These are phyloP conservation scores for Dicyrtomina minuta DNA, from an alignment of 2,888 invertebrate species.

Conservation along the genomic window DNA sequence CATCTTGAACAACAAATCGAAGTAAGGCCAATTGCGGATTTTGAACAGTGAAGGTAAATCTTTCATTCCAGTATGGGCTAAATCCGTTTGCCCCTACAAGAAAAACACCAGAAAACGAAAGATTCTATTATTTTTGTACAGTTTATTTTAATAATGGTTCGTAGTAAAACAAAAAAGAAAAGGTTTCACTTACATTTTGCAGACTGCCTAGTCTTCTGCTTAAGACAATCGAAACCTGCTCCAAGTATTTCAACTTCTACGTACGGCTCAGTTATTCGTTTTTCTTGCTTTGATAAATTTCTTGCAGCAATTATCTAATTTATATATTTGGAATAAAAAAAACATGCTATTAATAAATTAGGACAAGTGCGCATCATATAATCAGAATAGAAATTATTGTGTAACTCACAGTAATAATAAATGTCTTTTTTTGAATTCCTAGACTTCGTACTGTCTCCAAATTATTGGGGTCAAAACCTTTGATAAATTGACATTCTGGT, in stretches of 20 bases:
- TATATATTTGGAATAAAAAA: conserved; percentile 2
- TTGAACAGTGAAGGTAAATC: conserved; percentile 74
- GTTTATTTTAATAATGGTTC: too few relatives aligned
- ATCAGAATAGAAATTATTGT: not conserved
- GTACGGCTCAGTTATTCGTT: conserved; percentile 72
- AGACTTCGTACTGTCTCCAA: not conserved
- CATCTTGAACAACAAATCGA: conserved; percentile 86
- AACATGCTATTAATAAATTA: not conserved
- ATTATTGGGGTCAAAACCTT: conserved; percentile 28
- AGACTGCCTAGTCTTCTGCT: conserved; percentile 70
- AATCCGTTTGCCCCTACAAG: conserved; percentile 68
- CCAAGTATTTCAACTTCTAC: conserved; percentile 90
- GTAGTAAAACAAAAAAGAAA: not conserved
- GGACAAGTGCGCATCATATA: not conserved
- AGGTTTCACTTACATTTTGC: conserved; percentile 21
- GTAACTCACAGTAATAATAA: conserved; percentile 66
- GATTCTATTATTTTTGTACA: not conserved
- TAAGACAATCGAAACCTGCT: conserved; percentile 78
- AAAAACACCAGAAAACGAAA: conserved; percentile 62
- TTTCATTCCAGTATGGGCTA: conserved; percentile 89
- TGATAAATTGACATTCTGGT: conserved; percentile 25
- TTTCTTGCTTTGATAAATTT: conserved; percentile 72
- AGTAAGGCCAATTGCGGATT: conserved; percentile 82
- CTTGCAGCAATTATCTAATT: conserved; percentile 77
- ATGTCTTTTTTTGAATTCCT: conserved; percentile 64